Base-by-base conservation (phyloP, 2,797 vertebrate genomes). In the Sparus aurata region DNA sequence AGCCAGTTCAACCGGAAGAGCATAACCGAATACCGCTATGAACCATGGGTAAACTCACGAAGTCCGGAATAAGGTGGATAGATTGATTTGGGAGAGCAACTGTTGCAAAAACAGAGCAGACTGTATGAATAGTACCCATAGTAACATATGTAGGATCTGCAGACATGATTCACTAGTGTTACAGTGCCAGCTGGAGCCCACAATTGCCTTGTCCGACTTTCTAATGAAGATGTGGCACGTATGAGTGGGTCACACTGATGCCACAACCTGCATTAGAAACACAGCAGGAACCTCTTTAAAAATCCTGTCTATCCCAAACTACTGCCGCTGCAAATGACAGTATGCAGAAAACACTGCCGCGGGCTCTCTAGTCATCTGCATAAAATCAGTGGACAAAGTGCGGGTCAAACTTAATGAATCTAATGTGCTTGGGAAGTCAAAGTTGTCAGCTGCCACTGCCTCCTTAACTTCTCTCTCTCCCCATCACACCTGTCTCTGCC, bases 251-350 rank as follows among this genome's bases (percentile, higher is more conserved):
- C 61, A 45, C 22, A 3, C n/a, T 64, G n/a, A 5, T 47, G 62
- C 22, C 25, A 43, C 18, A 67, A 54, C 57, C 61, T 73, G 69
- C 68, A 84, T 78, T 85, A 82, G 17, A 60, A 73, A 85, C 77
- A 68, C 86, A 79, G 78, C 82, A 46, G 84, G 78, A 30, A 10
- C 22, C 34, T 41, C 6, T 45, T 22, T 20, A 65, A 73, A 76
- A 49, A 59, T 41, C 69, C 59, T 5, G 27, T 50, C 13, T 45
- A 22, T 60, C 71, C 18, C 57, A 63, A 47, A 27, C 75, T 61
- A 60, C 55, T 30, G 0, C 54, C 38, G 34, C 61, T 47, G 62
- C 43, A 68, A 16, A 68, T 18, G 52, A 57, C 12, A 20, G 16
- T 22, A n/a, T 4, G 27, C 15, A 64, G 12, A 53, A 62, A 57